Conservation (phyloP, 1,140 invertebrate genomes). For the Laodelphax striatellus region DNA sequence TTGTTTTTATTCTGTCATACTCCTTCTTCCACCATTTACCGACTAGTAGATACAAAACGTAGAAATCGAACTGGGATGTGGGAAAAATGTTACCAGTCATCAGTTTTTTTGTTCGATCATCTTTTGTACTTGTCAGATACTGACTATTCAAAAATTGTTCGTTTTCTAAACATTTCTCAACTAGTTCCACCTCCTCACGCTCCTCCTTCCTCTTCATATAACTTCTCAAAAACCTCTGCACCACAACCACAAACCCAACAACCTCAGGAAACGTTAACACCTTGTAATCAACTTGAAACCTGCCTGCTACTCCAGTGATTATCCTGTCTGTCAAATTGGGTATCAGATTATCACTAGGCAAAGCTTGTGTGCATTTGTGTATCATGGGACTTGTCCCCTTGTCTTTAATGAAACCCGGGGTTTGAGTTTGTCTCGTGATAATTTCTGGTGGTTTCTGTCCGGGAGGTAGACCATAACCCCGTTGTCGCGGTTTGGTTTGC, state of each 20-base stretch:
- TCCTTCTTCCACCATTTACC: slow-evolving; percentile 49
- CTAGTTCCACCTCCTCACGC: not conserved
- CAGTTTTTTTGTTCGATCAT: slow-evolving; percentile 37
- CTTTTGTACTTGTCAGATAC: slow-evolving; percentile 11
- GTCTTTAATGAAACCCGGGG: slow-evolving; percentile 5
- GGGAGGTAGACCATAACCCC: not conserved
- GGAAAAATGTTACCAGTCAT: slow-evolving; percentile 45
- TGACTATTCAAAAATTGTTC: not conserved
- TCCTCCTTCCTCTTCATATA: not conserved
- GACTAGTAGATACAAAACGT: slow-evolving; percentile 47
- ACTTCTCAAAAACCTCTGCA: slow-evolving; percentile 3
- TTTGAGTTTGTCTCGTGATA: slow-evolving; percentile 9
- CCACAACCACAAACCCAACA: slow-evolving; percentile 4
- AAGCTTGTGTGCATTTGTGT: slow-evolving; percentile 8
- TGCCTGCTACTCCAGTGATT: slow-evolving; percentile 5
- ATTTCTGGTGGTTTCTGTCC: not conserved
- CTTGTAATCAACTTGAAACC: slow-evolving; percentile 13
- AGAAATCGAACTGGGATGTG: slow-evolving; percentile 45
- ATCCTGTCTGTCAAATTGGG: slow-evolving; percentile 6
- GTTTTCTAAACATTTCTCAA: not conserved
- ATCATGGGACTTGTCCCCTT: slow-evolving; percentile 1
- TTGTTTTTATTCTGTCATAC: slow-evolving; percentile 40
- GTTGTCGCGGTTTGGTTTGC: slow-evolving; percentile 14
- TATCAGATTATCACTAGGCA: not conserved
- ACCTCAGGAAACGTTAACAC: slow-evolving; percentile 4